Evolutionary conservation across 2,888 invertebrate genomes (phyloP).

Genomic region (Isotomurus palustris): DNA sequence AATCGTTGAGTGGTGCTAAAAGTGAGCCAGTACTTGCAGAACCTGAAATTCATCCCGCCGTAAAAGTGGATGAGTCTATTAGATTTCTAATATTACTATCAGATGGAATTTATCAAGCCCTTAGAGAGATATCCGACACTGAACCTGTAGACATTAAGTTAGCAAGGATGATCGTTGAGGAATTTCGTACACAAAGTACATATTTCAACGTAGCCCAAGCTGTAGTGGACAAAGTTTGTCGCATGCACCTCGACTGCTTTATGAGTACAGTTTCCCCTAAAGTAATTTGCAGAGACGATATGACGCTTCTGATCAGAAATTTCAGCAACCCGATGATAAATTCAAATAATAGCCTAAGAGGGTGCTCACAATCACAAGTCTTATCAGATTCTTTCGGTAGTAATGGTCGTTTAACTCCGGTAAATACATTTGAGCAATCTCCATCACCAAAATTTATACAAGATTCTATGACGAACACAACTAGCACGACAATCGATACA

Average conservation of each 20-base stretch:
- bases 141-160: conserved; percentile 78
- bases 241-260: conserved; percentile 50
- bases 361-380: too few species aligned
- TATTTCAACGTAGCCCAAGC: conserved; percentile 78
- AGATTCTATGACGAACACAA: conserved; percentile 30
- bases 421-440: conserved; percentile 24
- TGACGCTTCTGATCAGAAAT: conserved; percentile 77
- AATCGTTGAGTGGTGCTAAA: conserved; percentile 63
- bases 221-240: conserved; percentile 40
- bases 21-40: conserved; percentile 77
- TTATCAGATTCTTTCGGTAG: too few species aligned
- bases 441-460: conserved; percentile 14
- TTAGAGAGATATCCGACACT: conserved; percentile 71
- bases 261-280: conserved; percentile 48
- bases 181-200: conserved; percentile 73
- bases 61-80: conserved; percentile 70
- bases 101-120: conserved; percentile 74
- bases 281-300: conserved; percentile 68
- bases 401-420: conserved; percentile 30
- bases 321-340: conserved; percentile 74
- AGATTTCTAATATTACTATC: conserved; percentile 80
- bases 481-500: conserved; percentile 39
- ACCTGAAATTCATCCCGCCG: conserved; percentile 78
- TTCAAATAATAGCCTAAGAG: conserved; percentile 52
- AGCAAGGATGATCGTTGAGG: conserved; percentile 72